These are phyloP conservation scores for Hoplias malabaricus DNA, from an alignment of 2,113 vertebrate species.

Conservation along the genomic window DNA sequence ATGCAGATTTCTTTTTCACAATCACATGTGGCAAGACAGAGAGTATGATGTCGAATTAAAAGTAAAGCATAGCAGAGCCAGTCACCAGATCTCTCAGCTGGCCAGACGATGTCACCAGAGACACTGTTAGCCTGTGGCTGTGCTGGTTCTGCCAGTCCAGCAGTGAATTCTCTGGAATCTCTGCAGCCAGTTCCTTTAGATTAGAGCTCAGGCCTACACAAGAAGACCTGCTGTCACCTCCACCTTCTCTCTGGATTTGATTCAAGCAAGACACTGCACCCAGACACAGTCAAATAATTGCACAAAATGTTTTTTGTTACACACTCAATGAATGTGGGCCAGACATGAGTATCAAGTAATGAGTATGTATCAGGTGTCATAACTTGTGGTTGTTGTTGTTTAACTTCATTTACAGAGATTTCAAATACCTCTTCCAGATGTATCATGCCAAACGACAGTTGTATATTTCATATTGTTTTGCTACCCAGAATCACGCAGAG, in stretches of 20 bases:
- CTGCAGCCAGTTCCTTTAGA: not conserved
- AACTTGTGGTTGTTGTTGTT: not conserved
- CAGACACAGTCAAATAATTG: not conserved
- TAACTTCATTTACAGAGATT: not conserved
- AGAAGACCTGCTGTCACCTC: not conserved
- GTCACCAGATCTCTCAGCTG: slow-evolving; percentile 61
- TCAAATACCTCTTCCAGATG: not conserved
- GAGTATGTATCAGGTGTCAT: not conserved
- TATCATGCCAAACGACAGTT: slow-evolving; percentile 13
- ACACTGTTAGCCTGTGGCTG: slow-evolving; percentile 48
- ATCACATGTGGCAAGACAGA: not conserved
- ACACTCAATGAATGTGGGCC: not conserved
- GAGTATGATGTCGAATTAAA: slow-evolving; percentile 26
- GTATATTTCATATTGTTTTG: not conserved
- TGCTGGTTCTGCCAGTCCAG: not conserved
- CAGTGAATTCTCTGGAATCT: not conserved
- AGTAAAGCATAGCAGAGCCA: not conserved
- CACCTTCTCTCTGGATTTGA: not conserved
- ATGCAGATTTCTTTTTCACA: no score
- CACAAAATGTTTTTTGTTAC: not conserved
- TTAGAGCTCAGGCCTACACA: not conserved
- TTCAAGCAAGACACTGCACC: not conserved
- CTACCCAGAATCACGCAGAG: not conserved
- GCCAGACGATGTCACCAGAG: slow-evolving; percentile 70
- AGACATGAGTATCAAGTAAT: not conserved